phyloP scores from a whole-genome alignment of 2,797 vertebrate genomes.

The Falco columbarius region DNA sequence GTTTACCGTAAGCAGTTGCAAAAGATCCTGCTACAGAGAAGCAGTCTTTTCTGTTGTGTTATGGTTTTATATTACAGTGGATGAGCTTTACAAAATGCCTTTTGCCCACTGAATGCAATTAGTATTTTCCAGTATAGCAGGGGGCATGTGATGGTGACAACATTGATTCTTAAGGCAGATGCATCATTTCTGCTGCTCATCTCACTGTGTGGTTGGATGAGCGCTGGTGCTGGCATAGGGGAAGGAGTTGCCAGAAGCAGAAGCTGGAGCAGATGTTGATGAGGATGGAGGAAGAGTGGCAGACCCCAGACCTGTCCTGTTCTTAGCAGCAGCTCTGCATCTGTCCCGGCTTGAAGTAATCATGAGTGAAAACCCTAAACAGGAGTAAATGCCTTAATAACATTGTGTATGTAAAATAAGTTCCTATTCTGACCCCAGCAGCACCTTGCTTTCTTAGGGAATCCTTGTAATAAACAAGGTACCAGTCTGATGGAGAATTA shows the following conservation, averaged over 20 bases:
- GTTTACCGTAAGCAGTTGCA: not conserved
- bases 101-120: not conserved
- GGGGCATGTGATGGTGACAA: not conserved
- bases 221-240: not conserved
- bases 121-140: not conserved
- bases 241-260: not conserved
- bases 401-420: not conserved
- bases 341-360: fast-evolving
- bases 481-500: not conserved
- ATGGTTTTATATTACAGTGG: not conserved
- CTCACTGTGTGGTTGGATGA: not conserved
- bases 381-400: not conserved
- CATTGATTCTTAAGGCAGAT: not conserved
- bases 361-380: not conserved
- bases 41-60: not conserved
- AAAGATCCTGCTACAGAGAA: not conserved
- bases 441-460: not conserved
- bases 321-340: not conserved
- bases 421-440: not conserved
- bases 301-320: not conserved
- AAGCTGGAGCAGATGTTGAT: not conserved
- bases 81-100: not conserved
- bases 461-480: not conserved
- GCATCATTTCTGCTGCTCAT: not conserved
- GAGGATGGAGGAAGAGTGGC: not conserved